These are phyloP conservation scores for Lepilemur ruficaudatus DNA, from an alignment of 2,797 vertebrate genomes.

Conservation along the genomic window DNA sequence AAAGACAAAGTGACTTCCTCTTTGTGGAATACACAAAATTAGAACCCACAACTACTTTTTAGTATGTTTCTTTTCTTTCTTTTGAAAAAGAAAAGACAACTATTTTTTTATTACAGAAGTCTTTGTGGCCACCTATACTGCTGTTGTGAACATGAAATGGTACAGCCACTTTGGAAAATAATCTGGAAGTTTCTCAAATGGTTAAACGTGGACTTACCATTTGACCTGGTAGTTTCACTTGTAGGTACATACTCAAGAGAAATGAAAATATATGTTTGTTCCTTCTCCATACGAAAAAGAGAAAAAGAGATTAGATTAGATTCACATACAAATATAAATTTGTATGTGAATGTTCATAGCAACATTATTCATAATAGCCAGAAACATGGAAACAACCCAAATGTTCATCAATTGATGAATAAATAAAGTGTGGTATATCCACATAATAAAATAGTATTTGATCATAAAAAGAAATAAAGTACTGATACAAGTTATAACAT, in stretches of 20 bases:
- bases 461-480: neutral
- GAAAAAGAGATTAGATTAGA: too few species aligned
- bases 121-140: neutral
- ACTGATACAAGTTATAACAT: neutral
- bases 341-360: neutral
- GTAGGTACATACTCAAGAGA: neutral
- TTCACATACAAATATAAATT: too few species aligned
- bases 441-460: neutral
- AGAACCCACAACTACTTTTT: neutral
- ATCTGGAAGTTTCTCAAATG: neutral
- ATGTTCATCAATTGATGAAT: neutral
- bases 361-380: neutral
- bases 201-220: neutral
- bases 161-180: neutral
- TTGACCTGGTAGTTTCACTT: neutral
- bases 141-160: neutral
- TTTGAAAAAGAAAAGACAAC: conserved; percentile 5
- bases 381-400: neutral
- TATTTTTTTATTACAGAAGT: neutral
- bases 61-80: neutral
- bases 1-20: neutral
- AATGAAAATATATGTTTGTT: neutral
- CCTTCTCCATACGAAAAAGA: too few species aligned
- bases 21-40: conserved; percentile 13
- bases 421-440: neutral